A percentile compares a stretch with the other conserved stretches of the same genome.
These are phyloP conservation scores for Dicrostonyx torquatus DNA, from an alignment of 2,797 vertebrate species.

Conservation along the genomic window DNA sequence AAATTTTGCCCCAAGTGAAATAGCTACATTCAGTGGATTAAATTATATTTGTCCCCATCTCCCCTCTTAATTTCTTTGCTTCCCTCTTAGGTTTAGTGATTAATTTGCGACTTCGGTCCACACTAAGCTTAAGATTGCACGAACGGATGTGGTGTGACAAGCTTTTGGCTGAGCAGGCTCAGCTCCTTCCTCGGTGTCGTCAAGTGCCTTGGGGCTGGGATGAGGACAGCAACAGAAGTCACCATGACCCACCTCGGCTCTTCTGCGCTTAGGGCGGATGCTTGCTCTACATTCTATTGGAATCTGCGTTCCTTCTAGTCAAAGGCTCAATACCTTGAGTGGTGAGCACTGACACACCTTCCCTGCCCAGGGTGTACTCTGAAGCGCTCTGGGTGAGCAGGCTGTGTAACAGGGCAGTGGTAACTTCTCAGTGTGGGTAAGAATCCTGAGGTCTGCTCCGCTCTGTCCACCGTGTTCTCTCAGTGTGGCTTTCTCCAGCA, in stretches of 20 bases:
- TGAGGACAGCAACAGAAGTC: neutral
- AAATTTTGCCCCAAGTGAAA: conserved; percentile 50
- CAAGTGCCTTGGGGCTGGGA: accelerated
- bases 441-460: neutral
- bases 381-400: neutral
- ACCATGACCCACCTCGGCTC: accelerated
- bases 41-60: conserved; percentile 64
- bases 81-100: conserved; percentile 2
- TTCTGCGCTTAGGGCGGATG: neutral
- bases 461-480: conserved; percentile 12
- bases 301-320: neutral
- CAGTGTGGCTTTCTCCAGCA: neutral
- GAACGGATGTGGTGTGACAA: neutral
- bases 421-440: neutral
- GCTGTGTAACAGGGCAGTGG: neutral
- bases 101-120: conserved; percentile 46
- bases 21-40: conserved; percentile 55
- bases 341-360: neutral
- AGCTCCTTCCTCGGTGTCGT: neutral
- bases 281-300: accelerated
- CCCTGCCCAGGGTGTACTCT: neutral
- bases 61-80: neutral
- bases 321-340: accelerated
- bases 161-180: neutral
- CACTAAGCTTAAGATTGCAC: neutral